Conservation (phyloP, 30 jellyfish, hydroid and myxozoan genomes). For the Aurelia coerulea region DNA sequence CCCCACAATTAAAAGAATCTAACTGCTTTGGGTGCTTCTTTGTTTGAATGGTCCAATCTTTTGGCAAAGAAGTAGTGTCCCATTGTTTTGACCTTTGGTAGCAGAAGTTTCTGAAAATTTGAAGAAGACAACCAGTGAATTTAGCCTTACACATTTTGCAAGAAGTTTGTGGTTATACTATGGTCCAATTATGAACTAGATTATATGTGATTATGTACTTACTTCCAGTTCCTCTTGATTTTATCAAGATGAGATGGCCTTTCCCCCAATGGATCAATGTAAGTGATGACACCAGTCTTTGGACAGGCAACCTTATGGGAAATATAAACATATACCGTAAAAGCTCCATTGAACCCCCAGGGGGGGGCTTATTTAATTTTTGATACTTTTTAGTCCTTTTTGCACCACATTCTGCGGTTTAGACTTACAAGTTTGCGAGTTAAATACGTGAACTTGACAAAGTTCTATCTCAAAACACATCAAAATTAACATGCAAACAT, state of each 20-base stretch:
- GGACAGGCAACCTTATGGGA: conserved; percentile 2
- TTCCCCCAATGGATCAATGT: conserved; percentile 8
- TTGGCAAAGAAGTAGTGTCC: not conserved
- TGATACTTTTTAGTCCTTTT: too few species aligned
- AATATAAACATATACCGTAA: too few species aligned
- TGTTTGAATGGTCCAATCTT: not conserved
- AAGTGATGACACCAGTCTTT: conserved; percentile 5
- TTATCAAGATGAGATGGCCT: conserved; percentile 2
- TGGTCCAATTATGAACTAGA: not conserved
- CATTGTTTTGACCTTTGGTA: conserved; percentile 6
- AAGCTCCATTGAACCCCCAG: too few species aligned
- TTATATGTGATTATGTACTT: not conserved
- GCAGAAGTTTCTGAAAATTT: conserved; percentile 5
- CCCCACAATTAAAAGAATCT: conserved; percentile 15
- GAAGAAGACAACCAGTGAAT: too few species aligned
- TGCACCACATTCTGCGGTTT: too few species aligned
- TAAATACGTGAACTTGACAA: too few species aligned
- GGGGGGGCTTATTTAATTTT: too few species aligned
- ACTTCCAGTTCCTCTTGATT: conserved; percentile 19
- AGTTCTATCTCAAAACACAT: too few species aligned
- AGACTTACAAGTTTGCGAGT: too few species aligned
- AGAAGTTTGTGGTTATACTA: not conserved
- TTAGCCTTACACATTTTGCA: too few species aligned
- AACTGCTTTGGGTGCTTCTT: conserved; percentile 7
- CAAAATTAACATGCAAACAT: too few species aligned